Conservation (phyloP, 2,113 vertebrate species). For the Taxidea taxus region DNA sequence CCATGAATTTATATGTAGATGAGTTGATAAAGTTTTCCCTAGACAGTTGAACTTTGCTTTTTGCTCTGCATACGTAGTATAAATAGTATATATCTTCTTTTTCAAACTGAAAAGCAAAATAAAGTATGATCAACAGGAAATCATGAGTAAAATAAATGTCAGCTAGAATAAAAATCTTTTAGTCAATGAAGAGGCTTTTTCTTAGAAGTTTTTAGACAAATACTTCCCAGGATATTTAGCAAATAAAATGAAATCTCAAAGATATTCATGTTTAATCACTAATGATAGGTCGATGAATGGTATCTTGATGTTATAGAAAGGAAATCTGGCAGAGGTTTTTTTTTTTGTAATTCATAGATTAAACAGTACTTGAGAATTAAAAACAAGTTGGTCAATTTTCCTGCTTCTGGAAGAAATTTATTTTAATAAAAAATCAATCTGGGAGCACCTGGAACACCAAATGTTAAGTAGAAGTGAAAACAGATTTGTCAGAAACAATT, state of each 20-base stretch:
- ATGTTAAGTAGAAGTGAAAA: not conserved
- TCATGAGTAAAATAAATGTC: not conserved
- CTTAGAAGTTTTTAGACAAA: not conserved
- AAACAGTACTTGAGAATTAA: not conserved
- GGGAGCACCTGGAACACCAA: not conserved
- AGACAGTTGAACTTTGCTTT: not conserved
- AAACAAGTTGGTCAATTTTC: not conserved
- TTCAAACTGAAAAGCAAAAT: not conserved
- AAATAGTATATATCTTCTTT: not conserved
- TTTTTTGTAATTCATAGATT: not conserved
- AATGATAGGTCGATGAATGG: not conserved
- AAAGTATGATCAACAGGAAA: not conserved
- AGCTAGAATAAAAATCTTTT: not conserved
- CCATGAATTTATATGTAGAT: not conserved
- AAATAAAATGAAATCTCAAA: not conserved
- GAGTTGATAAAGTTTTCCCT: not conserved
- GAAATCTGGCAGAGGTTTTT: not conserved
- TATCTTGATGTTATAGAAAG: not conserved
- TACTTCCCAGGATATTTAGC: not conserved
- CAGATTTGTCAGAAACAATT: conserved; percentile 21
- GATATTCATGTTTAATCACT: not conserved
- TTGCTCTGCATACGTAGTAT: not conserved
- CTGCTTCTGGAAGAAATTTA: not conserved
- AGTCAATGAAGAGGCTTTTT: not conserved
- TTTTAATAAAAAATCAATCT: conserved; percentile 41